Conservation (phyloP, 2,888 invertebrate species). For the Melanostoma scalare region DNA sequence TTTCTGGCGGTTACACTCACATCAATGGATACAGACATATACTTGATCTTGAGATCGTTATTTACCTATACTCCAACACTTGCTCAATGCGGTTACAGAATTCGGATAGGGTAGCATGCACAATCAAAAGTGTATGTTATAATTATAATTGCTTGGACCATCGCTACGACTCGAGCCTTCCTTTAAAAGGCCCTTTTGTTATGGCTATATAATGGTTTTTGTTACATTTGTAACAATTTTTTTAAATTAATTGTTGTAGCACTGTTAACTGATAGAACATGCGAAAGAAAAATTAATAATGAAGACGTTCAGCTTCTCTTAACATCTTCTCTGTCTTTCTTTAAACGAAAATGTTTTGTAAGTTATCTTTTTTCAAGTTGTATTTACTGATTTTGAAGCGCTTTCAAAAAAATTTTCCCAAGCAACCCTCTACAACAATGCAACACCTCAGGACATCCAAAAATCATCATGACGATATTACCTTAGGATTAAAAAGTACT, state of each 20-base stretch:
- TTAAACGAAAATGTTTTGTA: too few species aligned
- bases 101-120: not conserved
- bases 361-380: too few species aligned
- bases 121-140: not conserved
- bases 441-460: too few species aligned
- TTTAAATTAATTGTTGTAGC: constrained; percentile 6
- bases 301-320: not conserved
- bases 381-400: too few species aligned
- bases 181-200: constrained; percentile 27
- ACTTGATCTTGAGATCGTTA: constrained; percentile 55
- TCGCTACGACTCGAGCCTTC: not conserved
- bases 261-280: constrained; percentile 37
- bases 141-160: constrained; percentile 45
- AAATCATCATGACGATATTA: too few species aligned
- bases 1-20: constrained; percentile 3
- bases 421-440: too few species aligned
- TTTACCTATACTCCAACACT: constrained; percentile 40
- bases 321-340: too few species aligned
- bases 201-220: constrained; percentile 10
- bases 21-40: constrained; percentile 26
- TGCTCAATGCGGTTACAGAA: constrained; percentile 39
- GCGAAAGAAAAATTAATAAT: constrained; percentile 10
- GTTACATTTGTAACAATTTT: constrained; percentile 19
- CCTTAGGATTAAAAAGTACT: too few species aligned
- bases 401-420: too few species aligned